A percentile compares a stretch with the other conserved stretches of the same genome.
Evolutionary conservation across 2,888 invertebrate species (phyloP).

Genomic region (Tuberolachnus salignus): DNA sequence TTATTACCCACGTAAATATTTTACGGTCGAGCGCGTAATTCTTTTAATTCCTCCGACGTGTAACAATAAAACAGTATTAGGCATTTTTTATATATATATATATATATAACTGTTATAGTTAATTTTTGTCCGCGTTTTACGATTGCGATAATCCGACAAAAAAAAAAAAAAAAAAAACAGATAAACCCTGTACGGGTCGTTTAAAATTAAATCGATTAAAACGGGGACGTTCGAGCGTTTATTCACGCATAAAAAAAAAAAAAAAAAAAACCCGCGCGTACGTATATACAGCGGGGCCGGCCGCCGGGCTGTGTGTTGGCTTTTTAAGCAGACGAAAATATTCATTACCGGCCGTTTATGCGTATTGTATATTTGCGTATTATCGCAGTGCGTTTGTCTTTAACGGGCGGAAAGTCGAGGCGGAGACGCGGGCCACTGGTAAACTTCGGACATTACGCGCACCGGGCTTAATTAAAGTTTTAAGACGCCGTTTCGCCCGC

Average conservation of each 20-base stretch:
- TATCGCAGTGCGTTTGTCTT: background rate
- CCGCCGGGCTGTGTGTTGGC: background rate
- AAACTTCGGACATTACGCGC: constrained; percentile 51
- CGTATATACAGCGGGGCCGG: background rate
- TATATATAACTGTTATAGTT: no score
- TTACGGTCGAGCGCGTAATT: no score
- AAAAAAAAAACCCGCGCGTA: constrained; percentile 32
- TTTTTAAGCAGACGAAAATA: constrained; percentile 33
- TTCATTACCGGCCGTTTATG: constrained; percentile 29
- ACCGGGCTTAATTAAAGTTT: constrained; percentile 56
- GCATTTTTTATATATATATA: no score
- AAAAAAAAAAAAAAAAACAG: no score
- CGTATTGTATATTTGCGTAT: background rate
- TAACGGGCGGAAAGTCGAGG: background rate
- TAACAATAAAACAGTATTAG: no score
- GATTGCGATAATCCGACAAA: no score
- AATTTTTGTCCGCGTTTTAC: no score
- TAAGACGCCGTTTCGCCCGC: constrained; percentile 33
- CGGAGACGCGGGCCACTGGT: background rate
- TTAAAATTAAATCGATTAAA: background rate
- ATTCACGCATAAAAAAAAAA: constrained; percentile 44
- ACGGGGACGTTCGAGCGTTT: constrained; percentile 42
- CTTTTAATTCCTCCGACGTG: no score
- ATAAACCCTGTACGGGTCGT: no score
- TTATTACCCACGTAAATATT: no score